These are phyloP conservation scores for Antitype chi DNA, from an alignment of 2,888 invertebrate genomes.

Conservation along the genomic window DNA sequence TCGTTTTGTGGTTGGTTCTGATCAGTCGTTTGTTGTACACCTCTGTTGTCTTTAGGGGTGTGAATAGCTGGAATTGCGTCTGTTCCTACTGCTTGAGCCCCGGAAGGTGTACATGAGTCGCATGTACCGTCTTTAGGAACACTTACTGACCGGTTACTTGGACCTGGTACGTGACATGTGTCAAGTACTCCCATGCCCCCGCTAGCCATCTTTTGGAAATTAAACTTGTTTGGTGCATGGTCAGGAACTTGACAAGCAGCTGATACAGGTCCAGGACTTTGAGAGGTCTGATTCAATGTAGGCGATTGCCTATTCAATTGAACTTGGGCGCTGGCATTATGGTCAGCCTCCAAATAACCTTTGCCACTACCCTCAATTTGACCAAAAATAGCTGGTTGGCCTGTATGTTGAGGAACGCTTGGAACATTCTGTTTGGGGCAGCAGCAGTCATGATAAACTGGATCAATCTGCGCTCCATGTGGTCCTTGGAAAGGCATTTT, in stretches of 20 bases:
- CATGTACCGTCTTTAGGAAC: neutral
- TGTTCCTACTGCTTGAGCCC: conserved; percentile 2
- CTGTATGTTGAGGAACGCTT: neutral
- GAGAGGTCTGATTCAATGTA: conserved; percentile 32
- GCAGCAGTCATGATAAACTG: neutral
- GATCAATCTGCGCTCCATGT: neutral
- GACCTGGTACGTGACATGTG: conserved; percentile 47
- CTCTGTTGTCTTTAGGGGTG: conserved; percentile 27
- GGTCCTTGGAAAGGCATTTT: neutral
- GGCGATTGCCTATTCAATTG: neutral
- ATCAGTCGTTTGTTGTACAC: conserved; percentile 22
- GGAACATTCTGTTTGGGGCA: neutral
- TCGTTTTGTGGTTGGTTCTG: conserved; percentile 3
- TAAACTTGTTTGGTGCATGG: neutral
- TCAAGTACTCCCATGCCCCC: conserved; percentile 35
- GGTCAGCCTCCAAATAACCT: neutral
- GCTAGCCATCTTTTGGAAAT: conserved; percentile 29
- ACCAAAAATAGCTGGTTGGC: conserved; percentile 24
- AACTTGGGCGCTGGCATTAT: neutral
- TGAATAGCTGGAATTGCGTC: neutral
- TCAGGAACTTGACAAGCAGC: conserved; percentile 29
- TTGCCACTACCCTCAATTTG: conserved; percentile 5
- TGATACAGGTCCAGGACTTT: conserved; percentile 15
- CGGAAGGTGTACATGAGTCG: neutral
- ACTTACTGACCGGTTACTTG: conserved; percentile 4